These are phyloP conservation scores for Dryobates pubescens DNA, from an alignment of 2,797 vertebrate species.

Conservation along the genomic window DNA sequence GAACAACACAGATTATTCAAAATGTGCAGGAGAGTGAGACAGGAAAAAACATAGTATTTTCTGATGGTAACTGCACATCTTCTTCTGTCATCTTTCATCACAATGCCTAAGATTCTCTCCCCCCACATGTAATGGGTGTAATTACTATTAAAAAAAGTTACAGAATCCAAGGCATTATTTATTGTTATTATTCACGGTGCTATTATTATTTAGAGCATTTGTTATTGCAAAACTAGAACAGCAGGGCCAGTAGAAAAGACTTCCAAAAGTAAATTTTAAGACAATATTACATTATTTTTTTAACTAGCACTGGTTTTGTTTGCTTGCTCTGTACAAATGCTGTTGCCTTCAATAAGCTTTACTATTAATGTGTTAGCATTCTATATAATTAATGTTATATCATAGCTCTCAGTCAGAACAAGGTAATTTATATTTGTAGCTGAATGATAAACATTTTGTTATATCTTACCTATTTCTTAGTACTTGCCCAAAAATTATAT, in stretches of 20 bases:
- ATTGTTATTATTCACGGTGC: not conserved
- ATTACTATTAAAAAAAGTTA: not conserved
- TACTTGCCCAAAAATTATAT: not conserved
- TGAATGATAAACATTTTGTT: not conserved
- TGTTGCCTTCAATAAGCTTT: not conserved
- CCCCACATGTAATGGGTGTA: not conserved
- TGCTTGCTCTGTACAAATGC: not conserved
- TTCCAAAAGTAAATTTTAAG: not conserved
- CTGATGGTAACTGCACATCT: not conserved
- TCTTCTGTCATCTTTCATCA: not conserved
- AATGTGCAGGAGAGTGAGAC: not conserved
- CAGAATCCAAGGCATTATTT: not conserved
- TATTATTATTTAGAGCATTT: not conserved
- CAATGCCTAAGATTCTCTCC: not conserved
- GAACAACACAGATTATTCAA: not conserved
- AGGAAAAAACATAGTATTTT: not conserved
- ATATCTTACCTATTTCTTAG: conserved; percentile 38
- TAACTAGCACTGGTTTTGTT: not conserved
- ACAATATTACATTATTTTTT: not conserved
- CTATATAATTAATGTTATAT: not conserved
- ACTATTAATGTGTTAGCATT: not conserved
- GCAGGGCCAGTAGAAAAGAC: not conserved
- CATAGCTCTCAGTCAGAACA: not conserved
- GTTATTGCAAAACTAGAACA: not conserved
- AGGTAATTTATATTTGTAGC: not conserved